These are phyloP conservation scores for Rhabditoides inermis DNA, from an alignment of 2,888 invertebrate genomes.

Conservation along the genomic window DNA sequence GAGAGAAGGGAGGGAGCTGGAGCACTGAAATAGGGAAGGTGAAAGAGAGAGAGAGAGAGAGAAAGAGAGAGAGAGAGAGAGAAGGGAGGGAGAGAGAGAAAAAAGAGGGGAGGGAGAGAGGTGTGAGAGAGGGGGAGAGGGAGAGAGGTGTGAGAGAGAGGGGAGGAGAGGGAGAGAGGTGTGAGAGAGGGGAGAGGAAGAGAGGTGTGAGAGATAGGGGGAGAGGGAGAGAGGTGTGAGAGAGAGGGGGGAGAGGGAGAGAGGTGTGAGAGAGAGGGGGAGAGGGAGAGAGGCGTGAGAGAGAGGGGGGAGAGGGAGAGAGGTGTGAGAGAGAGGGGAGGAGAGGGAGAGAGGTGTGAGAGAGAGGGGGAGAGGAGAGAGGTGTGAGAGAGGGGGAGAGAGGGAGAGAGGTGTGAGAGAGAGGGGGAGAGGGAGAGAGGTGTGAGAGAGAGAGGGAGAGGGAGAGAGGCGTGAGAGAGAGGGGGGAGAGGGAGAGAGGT, in stretches of 20 bases:
- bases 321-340: too few relatives aligned
- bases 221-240: slow-evolving; percentile 14
- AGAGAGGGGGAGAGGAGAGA: too few relatives aligned
- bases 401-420: too few relatives aligned
- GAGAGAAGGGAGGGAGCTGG: slow-evolving; percentile 3
- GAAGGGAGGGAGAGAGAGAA: background rate
- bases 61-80: slow-evolving; percentile 2
- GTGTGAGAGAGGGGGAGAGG: slow-evolving; percentile 3
- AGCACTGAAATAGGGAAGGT: slow-evolving; percentile 4
- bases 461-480: slow-evolving; percentile 1
- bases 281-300: too few relatives aligned
- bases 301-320: too few relatives aligned
- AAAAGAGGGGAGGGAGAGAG: slow-evolving; percentile 4
- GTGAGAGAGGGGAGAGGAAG: background rate
- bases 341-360: too few relatives aligned
- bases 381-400: too few relatives aligned
- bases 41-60: slow-evolving; percentile 2
- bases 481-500: background rate
- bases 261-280: too few relatives aligned
- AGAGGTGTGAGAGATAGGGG: slow-evolving; percentile 8
- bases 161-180: slow-evolving; percentile 1
- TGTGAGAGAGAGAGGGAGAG: slow-evolving; percentile 2
- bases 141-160: background rate
- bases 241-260: too few relatives aligned
- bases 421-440: slow-evolving; percentile 2